Base-by-base conservation (phyloP, 2,113 vertebrate species). In the Psittacara wagleri region DNA sequence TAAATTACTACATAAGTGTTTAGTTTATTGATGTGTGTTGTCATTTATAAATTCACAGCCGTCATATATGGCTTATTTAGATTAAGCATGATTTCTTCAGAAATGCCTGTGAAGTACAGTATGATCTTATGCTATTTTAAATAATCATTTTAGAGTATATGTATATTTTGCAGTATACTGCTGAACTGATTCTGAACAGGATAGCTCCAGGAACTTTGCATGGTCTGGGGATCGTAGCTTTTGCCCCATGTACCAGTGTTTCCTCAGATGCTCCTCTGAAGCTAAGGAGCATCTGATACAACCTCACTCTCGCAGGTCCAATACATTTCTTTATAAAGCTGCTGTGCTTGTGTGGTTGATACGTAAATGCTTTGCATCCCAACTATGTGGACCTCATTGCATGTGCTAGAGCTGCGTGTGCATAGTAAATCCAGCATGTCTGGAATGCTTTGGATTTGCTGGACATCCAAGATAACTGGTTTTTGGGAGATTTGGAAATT, bases 21-120 rank as follows among this genome's bases (percentile, higher is more conserved):
- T 94, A 92, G 89, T 62, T 91, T 96, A 88, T 94, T 95, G 96
- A 96, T 95, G 49, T 95, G 81, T 82, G 68, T 91, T 96, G 77
- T 93, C 91, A 89, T 96, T 95, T 95, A 78, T 83, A 77, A 90
- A 94, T 95, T 95, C 75, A 77, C 41, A 91, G 67, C 48, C 11
- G 0, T 93, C 82, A 76, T 85, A 80, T 83, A 67, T 52, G 43
- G 83, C 87, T 91, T 94, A 88, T 82, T 93, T 88, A 79, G 81
- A 81, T 88, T 83, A 43, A 93, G 23, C 11, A 0, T 84, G 87
- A 92, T 95, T 91, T 95, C 83, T 76, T 96, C 62, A 87, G 82
- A 95, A 91, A 91, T 72, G 59, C 31, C 18, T 64, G 55, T 49
- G 66, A 96, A 95, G 52, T 84, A 51, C 49, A 12, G 79, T 69